phyloP scores from a whole-genome alignment of 2,113 vertebrate species.

The Melozone crissalis region DNA sequence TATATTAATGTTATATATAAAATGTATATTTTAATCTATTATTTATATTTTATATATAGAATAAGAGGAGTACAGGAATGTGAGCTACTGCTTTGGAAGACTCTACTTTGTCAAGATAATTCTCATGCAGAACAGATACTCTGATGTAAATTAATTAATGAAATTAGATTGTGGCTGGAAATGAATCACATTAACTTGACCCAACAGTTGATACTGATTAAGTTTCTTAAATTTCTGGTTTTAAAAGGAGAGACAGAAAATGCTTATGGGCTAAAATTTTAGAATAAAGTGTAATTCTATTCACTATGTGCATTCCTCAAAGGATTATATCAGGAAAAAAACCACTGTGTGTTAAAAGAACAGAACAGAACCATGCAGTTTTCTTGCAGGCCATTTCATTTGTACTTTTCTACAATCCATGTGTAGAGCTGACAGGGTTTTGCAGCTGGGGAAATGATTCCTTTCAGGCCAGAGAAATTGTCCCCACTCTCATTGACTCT shows the following conservation, averaged over 20 bases:
- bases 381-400: neutral
- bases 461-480: neutral
- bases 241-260: neutral
- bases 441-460: neutral
- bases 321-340: neutral
- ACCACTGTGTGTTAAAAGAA: neutral
- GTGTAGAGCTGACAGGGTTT: neutral
- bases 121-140: neutral
- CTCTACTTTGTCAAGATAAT: conserved; percentile 7
- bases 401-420: neutral
- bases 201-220: neutral
- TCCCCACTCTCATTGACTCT: neutral
- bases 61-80: neutral
- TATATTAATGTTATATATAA: too few species aligned
- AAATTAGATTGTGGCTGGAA: neutral
- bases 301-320: neutral
- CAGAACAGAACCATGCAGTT: neutral
- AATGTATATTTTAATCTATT: too few species aligned
- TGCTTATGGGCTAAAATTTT: neutral
- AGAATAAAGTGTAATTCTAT: neutral
- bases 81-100: neutral
- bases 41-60: neutral
- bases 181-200: neutral
- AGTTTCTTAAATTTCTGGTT: neutral
- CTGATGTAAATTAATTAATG: neutral